Evolutionary conservation across 1,140 invertebrate genomes (phyloP).

Genomic region (Leucophenga varia): DNA sequence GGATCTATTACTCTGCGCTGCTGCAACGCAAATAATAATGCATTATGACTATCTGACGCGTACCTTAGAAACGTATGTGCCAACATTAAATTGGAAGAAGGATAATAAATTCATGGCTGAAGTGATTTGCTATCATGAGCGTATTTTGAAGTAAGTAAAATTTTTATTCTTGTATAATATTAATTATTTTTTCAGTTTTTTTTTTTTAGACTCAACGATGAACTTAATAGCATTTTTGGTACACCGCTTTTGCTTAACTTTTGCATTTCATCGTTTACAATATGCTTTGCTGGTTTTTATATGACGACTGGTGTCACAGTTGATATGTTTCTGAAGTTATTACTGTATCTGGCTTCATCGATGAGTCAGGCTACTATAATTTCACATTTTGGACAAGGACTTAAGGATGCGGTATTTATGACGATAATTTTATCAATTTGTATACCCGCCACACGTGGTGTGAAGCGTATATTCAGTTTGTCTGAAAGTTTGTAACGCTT

Average conservation of each 20-base stretch:
- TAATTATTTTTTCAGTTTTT: no score
- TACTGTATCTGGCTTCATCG: conserved; percentile 32
- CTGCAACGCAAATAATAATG: conserved; percentile 40
- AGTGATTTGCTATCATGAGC: conserved; percentile 29
- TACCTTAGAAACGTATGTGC: conserved; percentile 13
- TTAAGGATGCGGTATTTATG: conserved; percentile 31
- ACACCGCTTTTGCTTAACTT: conserved; percentile 36
- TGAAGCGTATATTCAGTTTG: no score
- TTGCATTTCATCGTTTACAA: conserved; percentile 40
- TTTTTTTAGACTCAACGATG: conserved; percentile 3
- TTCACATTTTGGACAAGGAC: conserved; percentile 36
- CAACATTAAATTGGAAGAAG: no score
- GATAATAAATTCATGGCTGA: no score
- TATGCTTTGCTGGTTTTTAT: conserved; percentile 46
- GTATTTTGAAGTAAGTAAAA: no score
- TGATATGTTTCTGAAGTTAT: conserved; percentile 31
- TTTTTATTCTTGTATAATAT: no score
- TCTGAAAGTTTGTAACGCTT: no score
- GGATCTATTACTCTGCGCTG: conserved; percentile 36
- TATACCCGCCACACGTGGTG: no score
- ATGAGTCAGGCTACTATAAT: conserved; percentile 36
- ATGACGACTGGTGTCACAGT: conserved; percentile 36
- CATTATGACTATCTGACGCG: conserved; percentile 35
- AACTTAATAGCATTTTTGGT: conserved; percentile 39
- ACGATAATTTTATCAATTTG: no score